Percentiles rank a stretch among this genome's conserved stretches.
These are phyloP conservation scores for Electrona antarctica DNA, from an alignment of 2,113 vertebrate species.

Conservation along the genomic window DNA sequence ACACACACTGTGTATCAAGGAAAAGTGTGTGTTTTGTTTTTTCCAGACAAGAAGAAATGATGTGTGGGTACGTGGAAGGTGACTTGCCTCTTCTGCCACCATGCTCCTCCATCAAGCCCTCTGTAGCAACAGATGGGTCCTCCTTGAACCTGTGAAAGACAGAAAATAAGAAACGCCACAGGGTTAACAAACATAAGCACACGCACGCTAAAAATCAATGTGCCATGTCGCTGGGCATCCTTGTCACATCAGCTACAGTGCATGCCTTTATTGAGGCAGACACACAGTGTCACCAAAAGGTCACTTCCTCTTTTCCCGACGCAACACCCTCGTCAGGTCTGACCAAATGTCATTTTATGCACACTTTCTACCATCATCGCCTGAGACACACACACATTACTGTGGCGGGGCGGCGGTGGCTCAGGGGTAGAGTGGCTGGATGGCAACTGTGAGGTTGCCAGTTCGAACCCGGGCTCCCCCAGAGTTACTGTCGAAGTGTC, in stretches of 20 bases:
- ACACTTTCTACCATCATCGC: not conserved
- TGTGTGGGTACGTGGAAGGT: conserved; percentile 10
- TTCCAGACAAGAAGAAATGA: not conserved
- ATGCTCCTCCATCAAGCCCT: conserved; percentile 61
- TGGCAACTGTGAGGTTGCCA: no score
- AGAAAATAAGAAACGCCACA: conserved; percentile 18
- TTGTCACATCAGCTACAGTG: no score
- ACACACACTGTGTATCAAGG: not conserved
- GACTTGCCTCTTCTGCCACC: conserved; percentile 78
- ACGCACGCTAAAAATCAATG: not conserved
- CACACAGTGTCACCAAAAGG: not conserved
- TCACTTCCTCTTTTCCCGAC: not conserved
- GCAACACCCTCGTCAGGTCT: not conserved
- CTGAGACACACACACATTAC: no score
- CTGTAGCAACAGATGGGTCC: conserved; percentile 56
- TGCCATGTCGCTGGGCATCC: no score
- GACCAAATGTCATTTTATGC: no score
- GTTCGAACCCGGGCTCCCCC: no score
- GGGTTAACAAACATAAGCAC: conserved; percentile 29
- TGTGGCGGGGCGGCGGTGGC: no score
- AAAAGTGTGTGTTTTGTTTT: not conserved
- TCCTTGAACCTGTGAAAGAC: conserved; percentile 86
- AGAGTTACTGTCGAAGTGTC: no score
- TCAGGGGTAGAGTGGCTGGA: no score
- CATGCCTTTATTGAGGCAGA: not conserved